Evolutionary conservation across 2,797 vertebrate species (phyloP).

Genomic region (Pipistrellus nathusii): DNA sequence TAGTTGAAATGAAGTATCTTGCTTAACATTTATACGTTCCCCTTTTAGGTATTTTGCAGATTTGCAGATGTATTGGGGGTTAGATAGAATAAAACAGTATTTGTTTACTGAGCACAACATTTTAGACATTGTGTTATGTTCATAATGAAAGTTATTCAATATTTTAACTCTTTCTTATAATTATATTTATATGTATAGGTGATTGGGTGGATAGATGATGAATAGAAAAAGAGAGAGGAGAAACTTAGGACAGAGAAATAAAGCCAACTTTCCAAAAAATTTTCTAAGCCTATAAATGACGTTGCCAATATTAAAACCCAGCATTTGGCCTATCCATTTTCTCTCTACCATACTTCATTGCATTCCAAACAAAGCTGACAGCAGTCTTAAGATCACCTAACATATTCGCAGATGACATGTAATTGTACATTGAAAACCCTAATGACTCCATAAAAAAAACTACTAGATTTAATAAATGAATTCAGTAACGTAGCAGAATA

Average conservation of each 20-base stretch:
- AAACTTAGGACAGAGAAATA: neutral
- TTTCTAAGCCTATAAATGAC: neutral
- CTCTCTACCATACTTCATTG: neutral
- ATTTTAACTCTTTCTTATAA: neutral
- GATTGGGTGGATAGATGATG: too few species aligned
- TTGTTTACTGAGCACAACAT: neutral
- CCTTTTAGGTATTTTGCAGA: neutral
- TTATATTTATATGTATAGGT: neutral
- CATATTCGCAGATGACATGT: too few species aligned
- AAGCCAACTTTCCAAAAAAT: neutral
- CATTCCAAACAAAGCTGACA: neutral
- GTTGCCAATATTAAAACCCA: neutral
- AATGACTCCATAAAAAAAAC: too few species aligned
- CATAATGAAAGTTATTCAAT: neutral
- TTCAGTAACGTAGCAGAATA: too few species aligned
- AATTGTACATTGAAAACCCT: too few species aligned
- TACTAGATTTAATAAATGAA: too few species aligned
- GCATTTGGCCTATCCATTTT: neutral
- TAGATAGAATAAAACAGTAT: neutral
- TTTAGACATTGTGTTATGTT: neutral
- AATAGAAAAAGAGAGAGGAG: neutral
- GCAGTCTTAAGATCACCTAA: neutral
- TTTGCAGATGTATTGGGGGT: neutral
- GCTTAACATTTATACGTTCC: slow-evolving; percentile 10
- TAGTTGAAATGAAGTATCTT: neutral